A percentile compares a stretch with the other conserved stretches of the same genome.
Evolutionary conservation across 1,140 invertebrate genomes (phyloP).

Genomic region (Monomorium pharaonis): DNA sequence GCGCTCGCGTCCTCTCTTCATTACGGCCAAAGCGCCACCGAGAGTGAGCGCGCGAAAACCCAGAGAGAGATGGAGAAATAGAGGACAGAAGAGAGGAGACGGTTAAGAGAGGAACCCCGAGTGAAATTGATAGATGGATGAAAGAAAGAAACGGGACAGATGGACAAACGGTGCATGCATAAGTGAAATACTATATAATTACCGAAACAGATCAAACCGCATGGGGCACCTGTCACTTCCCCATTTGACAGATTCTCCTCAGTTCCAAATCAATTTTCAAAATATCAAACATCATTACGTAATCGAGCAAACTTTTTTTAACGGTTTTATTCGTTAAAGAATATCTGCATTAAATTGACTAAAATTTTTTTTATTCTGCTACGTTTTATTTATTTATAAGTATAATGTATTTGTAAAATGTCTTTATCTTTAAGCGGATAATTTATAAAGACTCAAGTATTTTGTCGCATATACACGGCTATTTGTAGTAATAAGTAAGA

Average conservation of each 20-base stretch:
- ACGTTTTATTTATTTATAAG: too few species aligned
- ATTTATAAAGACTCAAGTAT: too few species aligned
- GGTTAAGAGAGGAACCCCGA: constrained; percentile 1
- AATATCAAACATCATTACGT: not conserved
- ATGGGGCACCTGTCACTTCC: not conserved
- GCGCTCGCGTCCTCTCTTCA: constrained; percentile 65
- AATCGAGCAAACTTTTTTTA: not conserved
- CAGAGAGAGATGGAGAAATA: not conserved
- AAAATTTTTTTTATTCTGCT: too few species aligned
- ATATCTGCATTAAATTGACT: not conserved
- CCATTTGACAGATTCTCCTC: not conserved
- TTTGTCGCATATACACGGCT: too few species aligned
- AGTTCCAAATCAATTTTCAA: constrained; percentile 5
- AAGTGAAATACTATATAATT: not conserved
- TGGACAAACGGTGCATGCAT: not conserved
- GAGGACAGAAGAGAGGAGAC: not conserved
- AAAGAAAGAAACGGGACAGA: constrained; percentile 24
- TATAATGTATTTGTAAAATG: too few species aligned
- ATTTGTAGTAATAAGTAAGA: too few species aligned
- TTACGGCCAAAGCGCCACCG: constrained; percentile 68
- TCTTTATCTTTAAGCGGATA: too few species aligned
- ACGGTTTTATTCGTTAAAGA: not conserved
- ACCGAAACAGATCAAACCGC: not conserved
- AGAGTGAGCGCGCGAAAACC: constrained; percentile 51
- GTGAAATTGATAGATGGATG: constrained; percentile 68